Base-by-base conservation (phyloP, 2,797 vertebrate genomes). In the Crocidura indochinensis region DNA sequence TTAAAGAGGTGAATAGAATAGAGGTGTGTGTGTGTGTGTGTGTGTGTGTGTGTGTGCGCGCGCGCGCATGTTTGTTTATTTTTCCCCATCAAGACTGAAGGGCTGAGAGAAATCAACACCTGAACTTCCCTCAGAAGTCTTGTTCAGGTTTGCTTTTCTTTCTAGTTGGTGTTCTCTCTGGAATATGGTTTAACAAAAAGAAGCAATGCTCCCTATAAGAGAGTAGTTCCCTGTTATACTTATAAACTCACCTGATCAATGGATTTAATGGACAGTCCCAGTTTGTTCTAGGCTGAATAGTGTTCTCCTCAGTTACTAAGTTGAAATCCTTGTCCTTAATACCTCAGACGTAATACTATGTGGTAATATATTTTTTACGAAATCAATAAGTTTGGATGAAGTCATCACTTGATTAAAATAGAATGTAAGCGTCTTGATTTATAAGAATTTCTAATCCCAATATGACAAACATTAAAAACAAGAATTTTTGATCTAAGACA, bases 281-380 rank as follows among this genome's bases (percentile, higher is more conserved):
- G 56, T 22, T 19, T 64, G 60, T 6, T 26, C 14, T 6, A 15
- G 7, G 10, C 24, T 73, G 26, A 20, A 26, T 9, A 27, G 38
- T 11, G 12, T 2, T 14, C 6, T 0, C 3, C 1, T n/a, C 26
- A 6, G 3, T 47, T 53, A 6, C 47, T 84, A 0, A 0, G 1
- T 65, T 51, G 26, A 74, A 11, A 2, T 74, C 29, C 26, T 68
- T 5, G 17, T 19, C 1, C 8, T 19, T n/a, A 26, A 29, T 10
- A 90, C n/a, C 10, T 79, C 31, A 49, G 29, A 10, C 1, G 15
- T 6, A 20, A 84, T 7, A 12, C 65, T 73, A 29, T 90, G 87
- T 84, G 14, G 26, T 75, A 87, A 56, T 1, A 81, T 4, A 22
- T 10, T 31, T 6, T 2, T 38, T 26, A 2, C 0, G 49, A 20